Evolutionary conservation across 1,140 invertebrate species (phyloP).

Genomic region (Doryteuthis pealeii): DNA sequence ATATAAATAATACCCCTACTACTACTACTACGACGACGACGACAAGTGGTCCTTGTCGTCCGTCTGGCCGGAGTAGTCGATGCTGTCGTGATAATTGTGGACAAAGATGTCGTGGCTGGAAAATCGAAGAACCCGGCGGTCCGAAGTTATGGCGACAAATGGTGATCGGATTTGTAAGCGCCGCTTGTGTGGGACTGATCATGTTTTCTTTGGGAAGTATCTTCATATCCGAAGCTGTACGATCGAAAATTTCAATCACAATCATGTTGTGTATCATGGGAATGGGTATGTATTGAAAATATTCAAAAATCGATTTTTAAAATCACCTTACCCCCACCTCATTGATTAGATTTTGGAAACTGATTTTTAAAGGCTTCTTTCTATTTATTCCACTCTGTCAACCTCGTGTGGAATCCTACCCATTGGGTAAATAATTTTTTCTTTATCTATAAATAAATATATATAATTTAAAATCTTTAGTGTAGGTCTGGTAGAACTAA

Average conservation of each 20-base stretch:
- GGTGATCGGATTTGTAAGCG: constrained; percentile 42
- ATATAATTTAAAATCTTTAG: too few species aligned
- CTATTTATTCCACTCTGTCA: background rate
- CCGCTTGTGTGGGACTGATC: constrained; percentile 39
- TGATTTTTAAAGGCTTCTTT: background rate
- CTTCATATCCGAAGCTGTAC: constrained; percentile 38
- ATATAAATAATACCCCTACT: background rate
- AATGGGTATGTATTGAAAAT: constrained; percentile 44
- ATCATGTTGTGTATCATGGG: constrained; percentile 52
- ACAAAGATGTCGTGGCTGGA: background rate
- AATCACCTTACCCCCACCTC: too few species aligned
- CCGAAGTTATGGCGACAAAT: constrained; percentile 39
- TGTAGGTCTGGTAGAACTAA: too few species aligned
- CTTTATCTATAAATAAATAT: too few species aligned
- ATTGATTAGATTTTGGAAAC: background rate
- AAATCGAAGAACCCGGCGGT: constrained; percentile 24
- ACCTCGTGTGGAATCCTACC: too few species aligned
- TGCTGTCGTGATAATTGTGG: background rate
- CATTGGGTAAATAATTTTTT: too few species aligned
- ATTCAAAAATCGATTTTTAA: too few species aligned
- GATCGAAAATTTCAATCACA: constrained; percentile 38
- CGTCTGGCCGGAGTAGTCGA: background rate
- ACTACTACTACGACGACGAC: background rate
- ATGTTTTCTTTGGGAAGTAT: constrained; percentile 40
- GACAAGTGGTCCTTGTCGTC: background rate